Evolutionary conservation across 2,888 invertebrate genomes (phyloP).

Genomic region (Dicyrtoma fusca): DNA sequence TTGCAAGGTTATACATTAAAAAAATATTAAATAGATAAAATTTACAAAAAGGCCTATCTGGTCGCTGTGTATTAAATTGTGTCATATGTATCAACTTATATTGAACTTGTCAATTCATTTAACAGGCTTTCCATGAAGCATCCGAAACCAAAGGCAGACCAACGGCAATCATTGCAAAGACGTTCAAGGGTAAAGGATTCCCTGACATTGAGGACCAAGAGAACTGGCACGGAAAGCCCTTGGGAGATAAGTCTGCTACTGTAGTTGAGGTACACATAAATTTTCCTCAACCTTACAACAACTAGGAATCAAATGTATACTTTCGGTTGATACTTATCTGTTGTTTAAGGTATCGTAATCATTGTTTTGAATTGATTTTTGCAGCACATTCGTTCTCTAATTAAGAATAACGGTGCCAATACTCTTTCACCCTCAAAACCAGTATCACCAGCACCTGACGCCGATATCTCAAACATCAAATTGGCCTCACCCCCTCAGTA

Average conservation of each 20-base stretch:
- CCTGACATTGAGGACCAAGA: constrained; percentile 88
- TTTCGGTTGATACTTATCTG: background rate
- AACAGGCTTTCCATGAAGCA: constrained; percentile 78
- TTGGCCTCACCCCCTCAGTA: constrained; percentile 83
- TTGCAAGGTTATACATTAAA: constrained; percentile 66
- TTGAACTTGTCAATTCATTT: too few species aligned
- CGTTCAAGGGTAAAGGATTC: constrained; percentile 90
- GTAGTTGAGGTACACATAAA: constrained; percentile 65
- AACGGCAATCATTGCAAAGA: constrained; percentile 93
- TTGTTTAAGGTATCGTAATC: background rate
- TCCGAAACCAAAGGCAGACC: constrained; percentile 75
- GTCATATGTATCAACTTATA: too few species aligned
- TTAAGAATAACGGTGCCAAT: constrained; percentile 71
- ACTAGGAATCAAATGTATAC: background rate
- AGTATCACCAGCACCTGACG: constrained; percentile 70
- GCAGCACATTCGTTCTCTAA: constrained; percentile 68
- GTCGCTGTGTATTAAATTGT: background rate
- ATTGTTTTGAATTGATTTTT: constrained; percentile 46
- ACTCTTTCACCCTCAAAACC: constrained; percentile 70
- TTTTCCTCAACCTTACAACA: too few species aligned
- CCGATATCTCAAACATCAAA: constrained; percentile 72
- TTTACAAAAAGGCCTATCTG: background rate
- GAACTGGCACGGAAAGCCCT: constrained; percentile 98
- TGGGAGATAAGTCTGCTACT: constrained; percentile 78
- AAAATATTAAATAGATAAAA: background rate